phyloP scores from a whole-genome alignment of 2,888 invertebrate species.

The Spilarctia lutea region DNA sequence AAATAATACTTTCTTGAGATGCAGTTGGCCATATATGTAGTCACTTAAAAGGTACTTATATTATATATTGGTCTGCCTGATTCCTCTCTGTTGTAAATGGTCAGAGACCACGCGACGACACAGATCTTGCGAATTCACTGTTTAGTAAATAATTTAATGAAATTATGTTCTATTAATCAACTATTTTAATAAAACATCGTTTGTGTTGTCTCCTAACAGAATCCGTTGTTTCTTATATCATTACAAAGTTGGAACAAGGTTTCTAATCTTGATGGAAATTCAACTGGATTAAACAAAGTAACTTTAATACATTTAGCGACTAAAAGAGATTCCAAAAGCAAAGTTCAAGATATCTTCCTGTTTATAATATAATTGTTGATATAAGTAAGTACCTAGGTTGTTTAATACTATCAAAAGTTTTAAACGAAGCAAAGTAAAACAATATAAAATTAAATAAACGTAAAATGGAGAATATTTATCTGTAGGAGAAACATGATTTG shows the following conservation, averaged over 20 bases:
- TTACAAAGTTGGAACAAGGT: slow-evolving; percentile 5
- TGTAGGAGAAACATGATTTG: no score
- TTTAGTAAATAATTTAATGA: background rate
- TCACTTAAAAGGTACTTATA: no score
- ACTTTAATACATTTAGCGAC: slow-evolving; percentile 13
- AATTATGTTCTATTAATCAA: background rate
- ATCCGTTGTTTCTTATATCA: background rate
- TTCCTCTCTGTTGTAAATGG: no score
- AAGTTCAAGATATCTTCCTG: slow-evolving; percentile 4
- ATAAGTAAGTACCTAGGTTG: background rate
- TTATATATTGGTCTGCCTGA: no score
- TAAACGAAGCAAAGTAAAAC: background rate
- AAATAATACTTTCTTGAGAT: no score
- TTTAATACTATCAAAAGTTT: background rate
- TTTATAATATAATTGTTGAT: slow-evolving; percentile 7
- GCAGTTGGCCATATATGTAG: no score
- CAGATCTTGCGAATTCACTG: background rate
- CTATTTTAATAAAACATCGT: background rate
- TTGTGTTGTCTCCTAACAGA: slow-evolving; percentile 27
- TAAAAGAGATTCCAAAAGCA: slow-evolving; percentile 9
- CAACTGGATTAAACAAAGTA: slow-evolving; percentile 4
- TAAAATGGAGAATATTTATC: background rate
- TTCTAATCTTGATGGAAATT: slow-evolving; percentile 10
- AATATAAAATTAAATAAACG: background rate
- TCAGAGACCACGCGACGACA: background rate